Evolutionary conservation across 2,113 vertebrate species (phyloP).

Genomic region (Propithecus coquereli): DNA sequence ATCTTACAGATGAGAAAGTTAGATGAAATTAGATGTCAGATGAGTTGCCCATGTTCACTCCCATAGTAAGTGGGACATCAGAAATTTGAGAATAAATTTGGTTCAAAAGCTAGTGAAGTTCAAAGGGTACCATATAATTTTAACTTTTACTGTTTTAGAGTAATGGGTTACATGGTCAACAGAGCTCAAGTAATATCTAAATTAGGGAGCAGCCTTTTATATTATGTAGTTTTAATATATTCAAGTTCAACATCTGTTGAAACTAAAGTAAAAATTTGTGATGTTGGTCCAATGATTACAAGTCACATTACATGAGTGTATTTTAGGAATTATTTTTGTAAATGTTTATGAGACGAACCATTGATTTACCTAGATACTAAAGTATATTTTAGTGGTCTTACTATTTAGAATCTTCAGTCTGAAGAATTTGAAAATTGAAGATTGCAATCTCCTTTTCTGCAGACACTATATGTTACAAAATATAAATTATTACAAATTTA

Average conservation of each 20-base stretch:
- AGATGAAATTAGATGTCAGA: background rate
- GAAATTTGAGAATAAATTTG: background rate
- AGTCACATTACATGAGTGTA: background rate
- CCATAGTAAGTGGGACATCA: background rate
- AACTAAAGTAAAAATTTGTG: background rate
- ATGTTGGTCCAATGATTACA: background rate
- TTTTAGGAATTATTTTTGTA: background rate
- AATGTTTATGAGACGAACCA: background rate
- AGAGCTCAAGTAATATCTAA: background rate
- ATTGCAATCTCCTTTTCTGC: background rate
- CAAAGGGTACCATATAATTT: background rate
- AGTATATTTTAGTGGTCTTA: background rate
- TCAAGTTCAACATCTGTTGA: background rate
- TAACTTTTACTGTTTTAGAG: background rate
- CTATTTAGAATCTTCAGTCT: background rate
- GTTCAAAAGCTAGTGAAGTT: background rate
- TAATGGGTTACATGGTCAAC: background rate
- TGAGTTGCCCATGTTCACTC: background rate
- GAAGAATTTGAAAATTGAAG: slow-evolving; percentile 33
- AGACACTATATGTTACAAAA: background rate
- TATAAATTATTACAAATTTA: background rate
- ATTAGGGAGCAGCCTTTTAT: background rate
- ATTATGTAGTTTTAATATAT: background rate
- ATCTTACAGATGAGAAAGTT: background rate
- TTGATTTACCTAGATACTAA: background rate